Conservation (phyloP, 1,140 invertebrate genomes). For the Phenacoccus solenopsis region DNA sequence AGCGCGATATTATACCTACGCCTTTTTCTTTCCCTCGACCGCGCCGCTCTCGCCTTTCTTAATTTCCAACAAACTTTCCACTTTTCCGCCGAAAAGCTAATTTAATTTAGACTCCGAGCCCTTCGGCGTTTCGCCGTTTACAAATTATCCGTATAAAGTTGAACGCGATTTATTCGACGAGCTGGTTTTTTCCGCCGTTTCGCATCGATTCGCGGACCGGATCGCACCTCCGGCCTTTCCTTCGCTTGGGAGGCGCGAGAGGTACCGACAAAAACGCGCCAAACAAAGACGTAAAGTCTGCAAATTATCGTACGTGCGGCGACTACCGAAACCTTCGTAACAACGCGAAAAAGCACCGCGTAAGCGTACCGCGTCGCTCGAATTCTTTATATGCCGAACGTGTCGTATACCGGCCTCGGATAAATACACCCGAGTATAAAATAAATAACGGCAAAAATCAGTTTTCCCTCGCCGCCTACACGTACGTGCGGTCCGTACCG, state of each 20-base stretch:
- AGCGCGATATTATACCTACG: not conserved
- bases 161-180: not conserved
- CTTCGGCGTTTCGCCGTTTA: not conserved
- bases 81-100: slow-evolving; percentile 1
- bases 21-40: not conserved
- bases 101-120: slow-evolving; percentile 1
- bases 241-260: no score
- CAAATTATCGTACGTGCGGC: not conserved
- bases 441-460: not conserved
- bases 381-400: no score
- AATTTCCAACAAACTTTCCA: slow-evolving; percentile 2
- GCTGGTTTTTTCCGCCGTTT: not conserved
- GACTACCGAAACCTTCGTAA: not conserved
- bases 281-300: not conserved
- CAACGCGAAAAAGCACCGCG: not conserved
- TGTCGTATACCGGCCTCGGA: no score
- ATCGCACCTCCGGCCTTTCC: not conserved
- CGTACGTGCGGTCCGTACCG: not conserved
- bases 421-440: not conserved
- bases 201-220: not conserved
- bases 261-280: no score
- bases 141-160: not conserved
- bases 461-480: not conserved
- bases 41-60: not conserved
- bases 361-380: no score